These are phyloP conservation scores for Thunnus thynnus DNA, from an alignment of 2,113 vertebrate species.

Conservation along the genomic window DNA sequence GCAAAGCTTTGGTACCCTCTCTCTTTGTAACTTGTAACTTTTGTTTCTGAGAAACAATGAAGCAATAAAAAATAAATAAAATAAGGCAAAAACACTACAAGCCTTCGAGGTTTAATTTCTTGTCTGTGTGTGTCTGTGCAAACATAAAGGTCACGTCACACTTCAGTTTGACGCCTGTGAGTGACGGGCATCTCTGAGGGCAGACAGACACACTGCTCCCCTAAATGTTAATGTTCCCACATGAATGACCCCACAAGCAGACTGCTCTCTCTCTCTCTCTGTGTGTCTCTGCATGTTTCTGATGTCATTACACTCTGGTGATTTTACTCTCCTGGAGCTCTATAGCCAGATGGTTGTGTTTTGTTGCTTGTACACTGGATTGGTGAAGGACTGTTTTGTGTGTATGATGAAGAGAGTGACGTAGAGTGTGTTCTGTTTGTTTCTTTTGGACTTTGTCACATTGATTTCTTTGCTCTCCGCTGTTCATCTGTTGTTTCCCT, in stretches of 20 bases:
- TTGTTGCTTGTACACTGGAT: neutral
- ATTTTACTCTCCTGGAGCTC: slow-evolving; percentile 2
- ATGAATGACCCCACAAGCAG: slow-evolving; percentile 67
- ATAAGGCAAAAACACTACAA: neutral
- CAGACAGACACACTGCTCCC: slow-evolving; percentile 37
- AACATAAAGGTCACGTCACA: slow-evolving; percentile 75
- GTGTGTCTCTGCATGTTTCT: neutral
- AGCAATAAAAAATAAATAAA: neutral
- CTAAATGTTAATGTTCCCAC: slow-evolving; percentile 83
- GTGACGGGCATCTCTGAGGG: slow-evolving; percentile 74
- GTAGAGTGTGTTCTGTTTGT: neutral
- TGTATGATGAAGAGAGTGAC: neutral
- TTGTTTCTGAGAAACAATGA: neutral
- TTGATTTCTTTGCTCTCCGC: neutral
- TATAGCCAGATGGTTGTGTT: neutral
- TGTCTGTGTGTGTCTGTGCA: slow-evolving; percentile 20
- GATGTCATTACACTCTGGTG: slow-evolving; percentile 15
- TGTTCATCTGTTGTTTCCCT: neutral
- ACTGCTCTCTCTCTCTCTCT: neutral
- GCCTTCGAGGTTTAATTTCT: slow-evolving; percentile 44
- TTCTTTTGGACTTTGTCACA: slow-evolving; percentile 13
- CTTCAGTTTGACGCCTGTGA: slow-evolving; percentile 72
- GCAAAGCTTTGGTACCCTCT: neutral
- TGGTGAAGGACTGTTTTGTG: neutral
- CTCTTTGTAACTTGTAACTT: too few species aligned